Evolutionary conservation across 2,888 invertebrate genomes (phyloP), one percentile per base, ranked within the genome.

Genomic region (Gari tellinella): DNA sequence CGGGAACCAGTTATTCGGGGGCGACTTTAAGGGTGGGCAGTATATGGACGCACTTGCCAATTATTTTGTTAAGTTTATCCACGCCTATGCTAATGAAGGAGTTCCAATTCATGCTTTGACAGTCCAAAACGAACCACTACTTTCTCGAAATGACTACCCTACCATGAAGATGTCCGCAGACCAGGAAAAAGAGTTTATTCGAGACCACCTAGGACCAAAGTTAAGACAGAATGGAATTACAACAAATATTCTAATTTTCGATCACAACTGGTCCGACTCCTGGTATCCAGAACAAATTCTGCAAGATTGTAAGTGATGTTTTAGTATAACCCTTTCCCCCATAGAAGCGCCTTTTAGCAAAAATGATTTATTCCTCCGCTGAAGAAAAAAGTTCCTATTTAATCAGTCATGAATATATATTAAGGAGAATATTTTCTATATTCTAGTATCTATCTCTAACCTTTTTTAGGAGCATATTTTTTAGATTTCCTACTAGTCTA

Each of bases 31-130:
- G 17, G 37, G 55, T 25, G 41, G 37, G 3, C 55, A 62, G 19
- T 68, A 66, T 31, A 56, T 75, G 14, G 62, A 73, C 8, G 67
- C 81, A 2, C 70, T 70, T 38, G 72, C 83, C 1, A 37, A 69
- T 26, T 83, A 83, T 52, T 81, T 83, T 46, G 68, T 79, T 0
- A 79, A 75, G 45, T 81, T 83, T n/a, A 73, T 83, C 8, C 70
- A 79, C 37, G 79, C 70, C 12, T 83, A 83, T 25, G 43, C 52
- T 26, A 43, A 52, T 5, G 79, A 75, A 51, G 83, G 83, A 3
- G 78, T 83, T 25, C 55, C 46, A 1, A 79, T 83, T 8, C 61
- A 74, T 8, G 55, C 79, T 1, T 60, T 83, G 12, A 67, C 77
- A 1, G 57, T 77, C 8, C 83, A 83, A 58, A 83, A 83, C 37